Conservation (phyloP, 2,797 vertebrate genomes). For the Scarus forsteni region DNA sequence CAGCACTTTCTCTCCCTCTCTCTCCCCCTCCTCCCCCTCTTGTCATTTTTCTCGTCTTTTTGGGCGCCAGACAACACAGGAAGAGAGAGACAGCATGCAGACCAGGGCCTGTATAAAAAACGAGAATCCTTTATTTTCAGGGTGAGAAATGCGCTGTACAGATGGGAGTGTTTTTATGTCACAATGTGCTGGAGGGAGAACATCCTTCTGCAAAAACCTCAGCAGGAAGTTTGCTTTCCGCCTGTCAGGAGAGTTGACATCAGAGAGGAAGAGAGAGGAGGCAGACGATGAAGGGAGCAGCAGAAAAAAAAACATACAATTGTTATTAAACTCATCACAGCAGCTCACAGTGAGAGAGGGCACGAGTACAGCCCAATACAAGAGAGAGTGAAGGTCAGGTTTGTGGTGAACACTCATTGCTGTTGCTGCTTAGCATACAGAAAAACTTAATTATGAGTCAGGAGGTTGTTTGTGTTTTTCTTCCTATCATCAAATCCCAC, state of each 20-base stretch:
- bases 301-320: slow-evolving; percentile 29
- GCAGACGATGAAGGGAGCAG: slow-evolving; percentile 35
- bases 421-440: neutral
- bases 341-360: slow-evolving; percentile 26
- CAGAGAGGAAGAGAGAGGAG: slow-evolving; percentile 50
- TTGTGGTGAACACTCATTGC: slow-evolving; percentile 5
- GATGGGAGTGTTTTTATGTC: slow-evolving; percentile 52
- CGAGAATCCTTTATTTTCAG: slow-evolving; percentile 72
- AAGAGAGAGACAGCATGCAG: slow-evolving; percentile 52
- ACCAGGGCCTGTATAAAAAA: slow-evolving; percentile 57
- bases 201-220: slow-evolving; percentile 33
- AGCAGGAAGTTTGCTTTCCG: slow-evolving; percentile 49
- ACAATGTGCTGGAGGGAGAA: slow-evolving; percentile 52
- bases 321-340: slow-evolving; percentile 13
- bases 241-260: slow-evolving; percentile 36
- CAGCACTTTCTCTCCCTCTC: slow-evolving; percentile 77
- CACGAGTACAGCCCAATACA: neutral
- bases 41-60: slow-evolving; percentile 73
- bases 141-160: slow-evolving; percentile 64
- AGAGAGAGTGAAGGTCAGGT: slow-evolving; percentile 29
- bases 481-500: slow-evolving; percentile 22
- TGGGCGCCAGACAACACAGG: slow-evolving; percentile 43
- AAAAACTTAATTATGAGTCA: neutral
- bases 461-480: neutral
- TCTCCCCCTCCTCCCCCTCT: slow-evolving; percentile 45